These are phyloP conservation scores for Mormyrus proboscirostris DNA, from an alignment of 2,797 vertebrate species.

Conservation along the genomic window DNA sequence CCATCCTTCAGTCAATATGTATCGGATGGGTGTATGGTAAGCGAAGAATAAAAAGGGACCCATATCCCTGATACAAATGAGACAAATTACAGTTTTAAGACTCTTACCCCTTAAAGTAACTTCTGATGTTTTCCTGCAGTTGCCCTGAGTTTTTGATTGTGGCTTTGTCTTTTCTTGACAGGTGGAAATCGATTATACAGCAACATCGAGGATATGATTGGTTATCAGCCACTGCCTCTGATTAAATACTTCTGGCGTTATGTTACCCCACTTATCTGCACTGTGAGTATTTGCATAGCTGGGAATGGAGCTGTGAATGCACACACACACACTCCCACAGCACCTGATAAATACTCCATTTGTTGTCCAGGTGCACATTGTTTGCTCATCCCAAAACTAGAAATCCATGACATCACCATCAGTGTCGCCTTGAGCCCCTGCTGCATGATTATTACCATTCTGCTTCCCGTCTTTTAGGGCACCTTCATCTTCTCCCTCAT, in stretches of 20 bases:
- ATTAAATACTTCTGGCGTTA: slow-evolving; percentile 35
- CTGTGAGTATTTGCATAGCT: slow-evolving; percentile 10
- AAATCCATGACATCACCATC: neutral
- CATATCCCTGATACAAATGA: neutral
- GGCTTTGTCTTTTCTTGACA: slow-evolving; percentile 31
- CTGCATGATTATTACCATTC: neutral
- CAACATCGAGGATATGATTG: slow-evolving; percentile 68
- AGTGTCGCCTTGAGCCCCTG: no score
- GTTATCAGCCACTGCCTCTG: slow-evolving; percentile 56
- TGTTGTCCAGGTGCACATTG: neutral
- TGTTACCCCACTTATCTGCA: slow-evolving; percentile 10
- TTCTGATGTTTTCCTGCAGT: neutral
- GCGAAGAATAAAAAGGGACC: slow-evolving; percentile 28
- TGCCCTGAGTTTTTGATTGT: neutral
- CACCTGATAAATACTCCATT: neutral
- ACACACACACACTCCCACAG: neutral
- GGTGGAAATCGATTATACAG: slow-evolving; percentile 60
- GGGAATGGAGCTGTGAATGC: neutral
- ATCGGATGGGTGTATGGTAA: slow-evolving; percentile 69
- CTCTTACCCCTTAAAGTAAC: neutral
- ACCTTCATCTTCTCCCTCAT: slow-evolving; percentile 66
- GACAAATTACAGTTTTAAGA: neutral
- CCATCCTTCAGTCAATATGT: slow-evolving; percentile 55
- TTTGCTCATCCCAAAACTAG: neutral
- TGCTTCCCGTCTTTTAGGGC: slow-evolving; percentile 40